Percentiles rank a stretch among this genome's conserved stretches.
Evolutionary conservation across 1,140 invertebrate species (phyloP).

Genomic region (Theocolax elegans): DNA sequence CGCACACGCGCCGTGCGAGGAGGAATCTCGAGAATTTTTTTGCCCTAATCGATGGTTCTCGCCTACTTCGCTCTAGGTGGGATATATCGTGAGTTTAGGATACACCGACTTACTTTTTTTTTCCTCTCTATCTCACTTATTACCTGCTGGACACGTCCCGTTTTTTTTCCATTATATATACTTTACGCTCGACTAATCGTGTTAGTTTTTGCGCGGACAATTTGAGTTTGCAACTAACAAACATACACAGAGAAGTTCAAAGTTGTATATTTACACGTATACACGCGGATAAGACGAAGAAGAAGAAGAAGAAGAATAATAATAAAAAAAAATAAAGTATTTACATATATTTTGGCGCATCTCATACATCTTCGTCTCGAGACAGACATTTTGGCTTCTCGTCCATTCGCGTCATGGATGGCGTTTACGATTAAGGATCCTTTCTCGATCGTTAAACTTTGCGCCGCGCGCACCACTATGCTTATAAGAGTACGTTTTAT

Average conservation of each 20-base stretch:
- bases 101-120: no score
- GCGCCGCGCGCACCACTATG: background rate
- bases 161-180: no score
- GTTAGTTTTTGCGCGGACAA: no score
- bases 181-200: no score
- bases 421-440: slow-evolving; percentile 14
- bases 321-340: no score
- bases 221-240: background rate
- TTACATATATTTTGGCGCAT: background rate
- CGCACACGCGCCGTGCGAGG: background rate
- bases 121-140: no score
- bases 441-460: background rate
- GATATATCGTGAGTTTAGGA: no score
- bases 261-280: background rate
- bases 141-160: no score
- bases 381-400: background rate
- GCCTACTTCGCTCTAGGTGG: no score
- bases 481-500: background rate
- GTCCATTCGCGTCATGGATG: background rate
- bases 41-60: no score
- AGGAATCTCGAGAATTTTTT: slow-evolving; percentile 17
- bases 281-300: background rate
- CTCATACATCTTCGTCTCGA: background rate
- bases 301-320: no score
- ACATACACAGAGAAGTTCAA: background rate